These are phyloP conservation scores for Ceyx melanurus DNA, from an alignment of 2,113 vertebrate genomes.

Conservation along the genomic window DNA sequence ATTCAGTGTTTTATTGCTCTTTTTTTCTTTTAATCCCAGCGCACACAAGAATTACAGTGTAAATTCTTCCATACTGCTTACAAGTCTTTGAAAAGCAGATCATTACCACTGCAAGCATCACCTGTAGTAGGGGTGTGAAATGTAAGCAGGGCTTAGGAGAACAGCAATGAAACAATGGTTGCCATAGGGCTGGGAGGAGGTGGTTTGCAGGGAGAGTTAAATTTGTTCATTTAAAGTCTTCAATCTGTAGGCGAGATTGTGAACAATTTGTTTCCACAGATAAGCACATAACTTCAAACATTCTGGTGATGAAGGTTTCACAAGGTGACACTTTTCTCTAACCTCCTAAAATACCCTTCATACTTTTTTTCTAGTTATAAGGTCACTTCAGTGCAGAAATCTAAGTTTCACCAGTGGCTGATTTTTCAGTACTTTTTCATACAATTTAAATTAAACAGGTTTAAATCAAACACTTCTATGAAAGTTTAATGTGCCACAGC, in stretches of 20 bases:
- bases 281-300: neutral
- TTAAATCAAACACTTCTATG: neutral
- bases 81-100: neutral
- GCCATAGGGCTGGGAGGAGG: slow-evolving; percentile 2
- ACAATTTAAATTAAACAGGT: neutral
- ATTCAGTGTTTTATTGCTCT: neutral
- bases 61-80: neutral
- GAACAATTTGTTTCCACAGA: neutral
- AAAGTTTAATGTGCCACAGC: neutral
- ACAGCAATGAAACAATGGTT: slow-evolving; percentile 7
- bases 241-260: neutral
- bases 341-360: neutral
- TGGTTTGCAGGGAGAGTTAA: neutral
- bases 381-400: neutral
- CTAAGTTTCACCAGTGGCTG: neutral
- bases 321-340: neutral
- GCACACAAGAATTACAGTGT: neutral
- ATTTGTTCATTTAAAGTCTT: neutral
- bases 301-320: neutral
- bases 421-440: neutral
- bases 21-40: neutral
- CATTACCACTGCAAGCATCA: neutral
- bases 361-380: neutral
- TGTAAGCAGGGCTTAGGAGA: neutral
- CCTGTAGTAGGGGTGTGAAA: neutral